A percentile compares a stretch with the other conserved stretches of the same genome.
These are phyloP conservation scores for Hippocampus zosterae DNA, from an alignment of 2,113 vertebrate genomes.

Conservation along the genomic window DNA sequence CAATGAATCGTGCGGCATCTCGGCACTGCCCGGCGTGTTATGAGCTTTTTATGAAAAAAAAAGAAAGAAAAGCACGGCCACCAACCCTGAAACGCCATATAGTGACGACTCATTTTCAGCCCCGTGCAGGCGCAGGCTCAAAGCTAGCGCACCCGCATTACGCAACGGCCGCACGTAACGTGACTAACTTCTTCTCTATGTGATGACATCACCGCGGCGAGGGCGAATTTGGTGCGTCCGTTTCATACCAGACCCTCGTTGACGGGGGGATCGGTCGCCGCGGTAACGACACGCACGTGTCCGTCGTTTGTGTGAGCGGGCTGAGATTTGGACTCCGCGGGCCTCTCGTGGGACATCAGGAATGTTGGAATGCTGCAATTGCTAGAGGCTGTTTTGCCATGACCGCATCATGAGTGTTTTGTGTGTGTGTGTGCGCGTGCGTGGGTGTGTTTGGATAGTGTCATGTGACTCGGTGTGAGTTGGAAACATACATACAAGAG, in stretches of 20 bases:
- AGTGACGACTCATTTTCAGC: background rate
- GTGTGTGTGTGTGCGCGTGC: slow-evolving; percentile 20
- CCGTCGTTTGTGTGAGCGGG: background rate
- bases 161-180: background rate
- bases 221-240: too few species aligned
- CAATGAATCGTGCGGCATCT: too few species aligned
- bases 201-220: background rate
- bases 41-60: background rate
- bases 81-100: too few species aligned
- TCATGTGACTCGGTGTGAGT: slow-evolving; percentile 34
- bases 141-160: background rate
- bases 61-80: too few species aligned
- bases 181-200: background rate
- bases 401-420: slow-evolving; percentile 26
- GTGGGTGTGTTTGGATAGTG: slow-evolving; percentile 26
- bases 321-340: background rate
- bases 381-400: slow-evolving; percentile 55
- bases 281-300: background rate
- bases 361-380: slow-evolving; percentile 48
- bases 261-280: background rate
- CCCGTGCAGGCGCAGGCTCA: too few species aligned
- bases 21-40: background rate
- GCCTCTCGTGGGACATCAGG: slow-evolving; percentile 36
- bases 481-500: slow-evolving; percentile 35
- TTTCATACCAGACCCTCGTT: background rate